A percentile compares a stretch with the other conserved stretches of the same genome.
Evolutionary conservation across 2,113 vertebrate genomes (phyloP).

Genomic region (Zingel zingel): DNA sequence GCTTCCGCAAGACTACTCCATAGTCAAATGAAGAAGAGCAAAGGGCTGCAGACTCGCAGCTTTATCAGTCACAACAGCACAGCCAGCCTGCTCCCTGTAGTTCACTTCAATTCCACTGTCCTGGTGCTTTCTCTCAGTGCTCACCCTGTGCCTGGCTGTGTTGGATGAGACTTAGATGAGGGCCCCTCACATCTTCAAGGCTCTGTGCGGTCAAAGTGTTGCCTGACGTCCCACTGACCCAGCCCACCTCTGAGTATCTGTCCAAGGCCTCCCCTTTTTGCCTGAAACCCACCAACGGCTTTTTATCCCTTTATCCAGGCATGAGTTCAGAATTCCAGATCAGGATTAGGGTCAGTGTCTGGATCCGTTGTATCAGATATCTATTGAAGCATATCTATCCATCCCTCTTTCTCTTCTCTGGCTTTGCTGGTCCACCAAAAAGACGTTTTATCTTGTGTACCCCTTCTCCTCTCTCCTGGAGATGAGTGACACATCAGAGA

Average conservation of each 20-base stretch:
- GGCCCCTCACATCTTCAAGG: slow-evolving; percentile 70
- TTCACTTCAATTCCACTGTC: slow-evolving; percentile 62
- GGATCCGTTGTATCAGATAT: slow-evolving; percentile 70
- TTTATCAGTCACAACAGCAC: slow-evolving; percentile 61
- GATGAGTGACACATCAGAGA: slow-evolving; percentile 80
- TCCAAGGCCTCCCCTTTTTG: slow-evolving; percentile 54
- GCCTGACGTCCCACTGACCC: slow-evolving; percentile 64
- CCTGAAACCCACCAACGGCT: slow-evolving; percentile 41
- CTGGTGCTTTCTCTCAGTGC: slow-evolving; percentile 45
- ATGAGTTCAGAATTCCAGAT: slow-evolving; percentile 75
- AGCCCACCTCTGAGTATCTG: slow-evolving; percentile 57
- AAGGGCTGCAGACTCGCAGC: slow-evolving; percentile 40
- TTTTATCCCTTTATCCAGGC: slow-evolving; percentile 73
- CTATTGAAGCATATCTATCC: slow-evolving; percentile 63
- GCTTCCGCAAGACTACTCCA: slow-evolving; percentile 1
- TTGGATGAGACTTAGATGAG: slow-evolving; percentile 64
- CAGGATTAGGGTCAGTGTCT: slow-evolving; percentile 69
- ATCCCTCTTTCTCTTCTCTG: slow-evolving; percentile 51
- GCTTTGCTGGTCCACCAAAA: slow-evolving; percentile 62
- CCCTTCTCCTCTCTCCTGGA: slow-evolving; percentile 58
- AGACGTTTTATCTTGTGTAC: slow-evolving; percentile 64
- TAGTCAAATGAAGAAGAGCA: slow-evolving; percentile 36
- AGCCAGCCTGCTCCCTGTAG: slow-evolving; percentile 56
- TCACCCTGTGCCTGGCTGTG: slow-evolving; percentile 54
- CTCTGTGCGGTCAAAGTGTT: slow-evolving; percentile 66